A percentile compares a stretch with the other conserved stretches of the same genome.
These are phyloP conservation scores for Coleophora flavipennella DNA, from an alignment of 2,888 invertebrate species.

Conservation along the genomic window DNA sequence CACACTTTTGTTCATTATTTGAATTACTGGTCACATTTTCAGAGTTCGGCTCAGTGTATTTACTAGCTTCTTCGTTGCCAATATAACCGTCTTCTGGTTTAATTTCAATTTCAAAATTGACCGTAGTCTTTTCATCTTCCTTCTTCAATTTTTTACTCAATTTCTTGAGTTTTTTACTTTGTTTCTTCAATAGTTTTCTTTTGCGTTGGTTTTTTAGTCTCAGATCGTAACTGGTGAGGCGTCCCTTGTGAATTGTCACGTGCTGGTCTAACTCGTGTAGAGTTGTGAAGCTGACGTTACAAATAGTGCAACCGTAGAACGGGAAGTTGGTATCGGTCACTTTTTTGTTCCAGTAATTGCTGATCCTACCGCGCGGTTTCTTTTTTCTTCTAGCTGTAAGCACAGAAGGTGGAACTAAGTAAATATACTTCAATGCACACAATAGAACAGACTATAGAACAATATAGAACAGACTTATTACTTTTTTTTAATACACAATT, in stretches of 20 bases:
- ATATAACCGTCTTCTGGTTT: conserved; percentile 62
- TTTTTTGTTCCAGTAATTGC: conserved; percentile 49
- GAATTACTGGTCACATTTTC: conserved; percentile 13
- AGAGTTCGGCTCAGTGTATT: conserved; percentile 17
- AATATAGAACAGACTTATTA: too few species aligned
- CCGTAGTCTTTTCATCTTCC: conserved; percentile 11
- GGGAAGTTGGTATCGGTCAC: conserved; percentile 45
- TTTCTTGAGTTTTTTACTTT: conserved; percentile 26
- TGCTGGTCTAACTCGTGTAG: conserved; percentile 47
- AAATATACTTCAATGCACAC: too few species aligned
- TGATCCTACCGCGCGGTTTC: conserved; percentile 26
- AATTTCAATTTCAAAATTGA: conserved; percentile 34
- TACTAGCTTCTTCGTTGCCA: conserved; percentile 39
- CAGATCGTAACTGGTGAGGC: conserved; percentile 55
- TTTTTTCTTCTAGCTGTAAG: conserved; percentile 9
- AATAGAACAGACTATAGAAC: too few species aligned
- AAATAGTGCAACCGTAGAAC: conserved; percentile 56
- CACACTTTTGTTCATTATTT: conserved; percentile 11
- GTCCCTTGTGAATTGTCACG: conserved; percentile 46
- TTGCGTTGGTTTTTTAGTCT: conserved; percentile 44
- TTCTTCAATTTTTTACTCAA: conserved; percentile 26
- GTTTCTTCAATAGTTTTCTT: conserved; percentile 42
- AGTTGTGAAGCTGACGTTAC: conserved; percentile 41
- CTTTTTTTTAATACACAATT: too few species aligned
- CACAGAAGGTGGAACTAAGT: too few species aligned